These are phyloP conservation scores for Montipora efflorescens DNA, from an alignment of 64 coral and sea anemone species.

Conservation along the genomic window DNA sequence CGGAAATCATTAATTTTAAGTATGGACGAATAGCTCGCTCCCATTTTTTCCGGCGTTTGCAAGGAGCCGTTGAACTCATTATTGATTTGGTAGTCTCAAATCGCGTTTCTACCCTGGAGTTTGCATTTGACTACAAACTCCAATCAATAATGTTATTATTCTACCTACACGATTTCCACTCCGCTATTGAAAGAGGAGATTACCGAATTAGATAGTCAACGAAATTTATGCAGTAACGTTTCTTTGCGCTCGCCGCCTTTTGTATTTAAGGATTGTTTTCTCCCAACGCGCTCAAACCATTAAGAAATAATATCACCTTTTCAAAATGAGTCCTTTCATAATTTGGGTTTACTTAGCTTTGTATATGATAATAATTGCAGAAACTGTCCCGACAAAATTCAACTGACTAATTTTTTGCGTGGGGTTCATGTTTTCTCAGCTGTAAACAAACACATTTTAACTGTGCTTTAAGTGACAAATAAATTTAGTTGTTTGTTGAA, in stretches of 20 bases:
- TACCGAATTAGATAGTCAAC: conserved; percentile 28
- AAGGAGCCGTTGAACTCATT: not conserved
- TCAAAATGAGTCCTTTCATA: not conserved
- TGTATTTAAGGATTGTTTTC: conserved; percentile 25
- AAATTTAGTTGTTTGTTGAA: not conserved
- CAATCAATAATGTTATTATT: conserved; percentile 55
- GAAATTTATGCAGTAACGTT: conserved; percentile 59
- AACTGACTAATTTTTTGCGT: too few relatives aligned
- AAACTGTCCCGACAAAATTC: not conserved
- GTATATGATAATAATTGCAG: not conserved
- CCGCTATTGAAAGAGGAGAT: conserved; percentile 51
- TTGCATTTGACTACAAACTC: not conserved
- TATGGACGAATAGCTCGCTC: not conserved
- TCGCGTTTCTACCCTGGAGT: not conserved
- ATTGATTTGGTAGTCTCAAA: not conserved
- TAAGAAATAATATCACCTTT: not conserved
- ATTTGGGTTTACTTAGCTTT: not conserved
- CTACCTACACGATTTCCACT: conserved; percentile 35
- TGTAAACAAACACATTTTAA: conserved; percentile 17
- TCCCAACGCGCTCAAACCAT: not conserved
- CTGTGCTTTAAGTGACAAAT: not conserved
- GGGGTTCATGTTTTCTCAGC: not conserved
- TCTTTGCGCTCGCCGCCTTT: conserved; percentile 35
- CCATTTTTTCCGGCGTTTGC: not conserved
- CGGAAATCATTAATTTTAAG: not conserved